Evolutionary conservation across 2,888 invertebrate species (phyloP).

Genomic region (Diarsia brunnea): DNA sequence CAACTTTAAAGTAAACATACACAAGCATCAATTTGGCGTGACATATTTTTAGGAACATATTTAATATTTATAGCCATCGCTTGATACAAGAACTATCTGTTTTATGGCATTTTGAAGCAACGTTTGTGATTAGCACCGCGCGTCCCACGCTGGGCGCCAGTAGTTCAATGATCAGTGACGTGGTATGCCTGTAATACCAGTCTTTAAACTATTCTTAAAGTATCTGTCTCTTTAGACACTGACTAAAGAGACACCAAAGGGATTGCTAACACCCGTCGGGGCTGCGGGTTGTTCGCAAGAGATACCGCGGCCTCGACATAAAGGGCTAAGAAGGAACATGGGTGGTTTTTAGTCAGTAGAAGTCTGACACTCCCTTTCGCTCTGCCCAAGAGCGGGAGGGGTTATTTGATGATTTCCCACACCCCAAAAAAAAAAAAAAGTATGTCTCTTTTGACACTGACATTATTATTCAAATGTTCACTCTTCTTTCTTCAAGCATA

Average conservation of each 20-base stretch:
- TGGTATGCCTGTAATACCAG: background rate
- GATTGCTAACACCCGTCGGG: too few species aligned
- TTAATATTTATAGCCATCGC: slow-evolving; percentile 40
- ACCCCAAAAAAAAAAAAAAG: too few species aligned
- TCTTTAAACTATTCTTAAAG: background rate
- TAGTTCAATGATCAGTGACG: slow-evolving; percentile 35
- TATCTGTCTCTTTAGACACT: background rate
- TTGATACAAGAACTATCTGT: slow-evolving; percentile 52
- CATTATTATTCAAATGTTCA: too few species aligned
- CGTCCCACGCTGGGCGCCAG: slow-evolving; percentile 74
- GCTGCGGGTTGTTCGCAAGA: too few species aligned
- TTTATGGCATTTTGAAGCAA: slow-evolving; percentile 41
- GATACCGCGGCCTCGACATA: too few species aligned
- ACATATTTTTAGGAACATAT: slow-evolving; percentile 46
- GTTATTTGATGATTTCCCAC: too few species aligned
- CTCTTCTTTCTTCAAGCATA: background rate
- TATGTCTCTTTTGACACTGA: background rate
- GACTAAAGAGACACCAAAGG: too few species aligned
- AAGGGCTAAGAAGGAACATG: too few species aligned
- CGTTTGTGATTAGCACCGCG: slow-evolving; percentile 70
- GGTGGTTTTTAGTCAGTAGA: too few species aligned
- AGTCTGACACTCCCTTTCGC: too few species aligned
- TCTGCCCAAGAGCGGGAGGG: too few species aligned
- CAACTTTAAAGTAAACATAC: slow-evolving; percentile 23
- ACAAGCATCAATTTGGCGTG: slow-evolving; percentile 37